Conservation (phyloP, 2,797 vertebrate genomes). For the Oreochromis grahami region DNA sequence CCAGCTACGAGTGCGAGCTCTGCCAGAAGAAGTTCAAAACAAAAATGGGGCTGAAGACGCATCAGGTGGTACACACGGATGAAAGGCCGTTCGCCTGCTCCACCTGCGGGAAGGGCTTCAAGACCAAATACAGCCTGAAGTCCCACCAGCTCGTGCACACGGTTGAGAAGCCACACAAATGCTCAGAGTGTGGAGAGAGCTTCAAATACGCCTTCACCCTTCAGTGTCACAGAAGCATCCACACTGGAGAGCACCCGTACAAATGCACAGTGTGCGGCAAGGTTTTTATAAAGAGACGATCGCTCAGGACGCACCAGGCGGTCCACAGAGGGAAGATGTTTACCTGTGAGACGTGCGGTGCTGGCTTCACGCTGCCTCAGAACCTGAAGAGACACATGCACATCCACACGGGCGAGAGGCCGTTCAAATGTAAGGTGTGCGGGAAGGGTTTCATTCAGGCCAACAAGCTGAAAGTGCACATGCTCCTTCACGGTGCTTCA, state of each 20-base stretch:
- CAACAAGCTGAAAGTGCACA: conserved; percentile 72
- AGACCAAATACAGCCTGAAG: conserved; percentile 50
- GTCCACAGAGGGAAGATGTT: conserved; percentile 62
- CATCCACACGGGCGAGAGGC: conserved; percentile 70
- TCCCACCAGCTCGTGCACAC: conserved; percentile 54
- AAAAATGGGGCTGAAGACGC: conserved; percentile 45
- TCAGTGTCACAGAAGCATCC: conserved; percentile 48
- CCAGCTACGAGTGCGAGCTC: conserved; percentile 29
- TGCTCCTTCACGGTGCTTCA: conserved; percentile 68
- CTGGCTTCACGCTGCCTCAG: conserved; percentile 56
- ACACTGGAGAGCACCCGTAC: conserved; percentile 47
- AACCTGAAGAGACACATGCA: conserved; percentile 66
- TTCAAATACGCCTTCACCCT: conserved; percentile 57
- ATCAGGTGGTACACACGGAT: conserved; percentile 49
- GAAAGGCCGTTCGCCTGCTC: conserved; percentile 35
- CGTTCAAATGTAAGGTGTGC: conserved; percentile 73
- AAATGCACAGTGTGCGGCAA: conserved; percentile 52
- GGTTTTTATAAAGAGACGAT: conserved; percentile 41
- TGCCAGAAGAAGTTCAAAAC: conserved; percentile 63
- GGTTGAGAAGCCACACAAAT: conserved; percentile 42
- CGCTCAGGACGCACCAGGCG: conserved; percentile 53
- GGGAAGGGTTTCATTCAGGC: conserved; percentile 74
- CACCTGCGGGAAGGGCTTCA: conserved; percentile 57
- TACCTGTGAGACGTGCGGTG: conserved; percentile 61
- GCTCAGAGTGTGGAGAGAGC: conserved; percentile 43